phyloP scores from a whole-genome alignment of 2,888 invertebrate species.

The Amblyjoppa proteus region DNA sequence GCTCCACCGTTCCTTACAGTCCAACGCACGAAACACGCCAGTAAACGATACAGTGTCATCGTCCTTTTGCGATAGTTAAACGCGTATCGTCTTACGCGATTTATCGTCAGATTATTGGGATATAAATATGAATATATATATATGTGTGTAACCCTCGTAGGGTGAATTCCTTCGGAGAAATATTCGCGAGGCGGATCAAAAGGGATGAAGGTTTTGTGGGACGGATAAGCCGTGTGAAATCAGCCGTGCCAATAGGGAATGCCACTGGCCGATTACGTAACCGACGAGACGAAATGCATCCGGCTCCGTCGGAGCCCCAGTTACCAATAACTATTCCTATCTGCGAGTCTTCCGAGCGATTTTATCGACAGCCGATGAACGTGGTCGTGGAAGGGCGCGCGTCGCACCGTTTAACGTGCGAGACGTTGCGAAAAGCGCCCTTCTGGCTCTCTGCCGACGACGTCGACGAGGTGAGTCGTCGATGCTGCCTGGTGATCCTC shows the following conservation, averaged over 20 bases:
- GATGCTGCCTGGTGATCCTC: conserved; percentile 1
- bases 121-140: background rate
- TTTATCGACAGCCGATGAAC: background rate
- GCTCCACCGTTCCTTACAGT: background rate
- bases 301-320: conserved; percentile 27
- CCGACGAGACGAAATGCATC: conserved; percentile 44
- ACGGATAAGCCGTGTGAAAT: conserved; percentile 40
- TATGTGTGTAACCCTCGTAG: background rate
- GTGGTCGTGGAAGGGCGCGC: too few species aligned
- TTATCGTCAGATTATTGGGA: background rate
- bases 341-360: background rate
- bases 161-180: background rate
- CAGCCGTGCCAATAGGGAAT: conserved; percentile 27
- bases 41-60: background rate
- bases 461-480: background rate
- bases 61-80: background rate
- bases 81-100: background rate
- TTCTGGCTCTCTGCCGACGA: background rate
- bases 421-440: background rate
- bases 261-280: conserved; percentile 43
- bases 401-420: background rate
- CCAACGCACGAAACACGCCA: background rate
- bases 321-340: conserved; percentile 28
- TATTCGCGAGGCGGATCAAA: conserved; percentile 41
- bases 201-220: conserved; percentile 17